phyloP scores from a whole-genome alignment of 1,140 invertebrate genomes.

The Periplaneta americana region DNA sequence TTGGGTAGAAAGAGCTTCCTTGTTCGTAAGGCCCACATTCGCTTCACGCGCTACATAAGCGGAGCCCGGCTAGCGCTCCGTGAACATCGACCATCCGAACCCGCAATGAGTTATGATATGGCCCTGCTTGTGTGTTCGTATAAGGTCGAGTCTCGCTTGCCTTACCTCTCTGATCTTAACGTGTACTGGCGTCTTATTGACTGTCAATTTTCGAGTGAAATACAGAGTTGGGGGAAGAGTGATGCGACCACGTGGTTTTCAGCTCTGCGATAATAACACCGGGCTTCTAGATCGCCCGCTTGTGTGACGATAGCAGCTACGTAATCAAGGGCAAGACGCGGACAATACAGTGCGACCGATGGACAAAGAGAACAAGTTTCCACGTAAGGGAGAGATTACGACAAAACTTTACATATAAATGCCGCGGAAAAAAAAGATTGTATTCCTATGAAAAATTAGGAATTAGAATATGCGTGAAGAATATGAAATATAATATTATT shows the following conservation, averaged over 20 bases:
- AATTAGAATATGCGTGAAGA: too few species aligned
- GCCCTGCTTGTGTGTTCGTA: background rate
- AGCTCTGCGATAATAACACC: background rate
- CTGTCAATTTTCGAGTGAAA: background rate
- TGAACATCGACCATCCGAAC: slow-evolving; percentile 3
- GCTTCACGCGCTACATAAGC: background rate
- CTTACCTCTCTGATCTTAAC: background rate
- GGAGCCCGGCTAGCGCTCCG: too few species aligned
- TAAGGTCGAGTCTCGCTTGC: slow-evolving; percentile 3
- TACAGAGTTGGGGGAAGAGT: background rate
- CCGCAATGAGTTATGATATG: background rate
- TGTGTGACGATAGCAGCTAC: background rate
- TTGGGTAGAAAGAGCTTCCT: background rate
- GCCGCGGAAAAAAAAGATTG: too few species aligned
- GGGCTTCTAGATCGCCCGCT: background rate
- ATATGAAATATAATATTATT: too few species aligned
- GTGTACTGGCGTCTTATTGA: background rate
- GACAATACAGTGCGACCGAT: too few species aligned
- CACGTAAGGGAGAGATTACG: too few species aligned
- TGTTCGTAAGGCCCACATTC: background rate
- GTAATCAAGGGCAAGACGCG: background rate
- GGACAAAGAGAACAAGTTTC: background rate
- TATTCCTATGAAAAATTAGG: too few species aligned
- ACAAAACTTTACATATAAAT: too few species aligned
- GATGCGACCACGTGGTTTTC: background rate